Evolutionary conservation across 2,888 invertebrate species (phyloP), one percentile per base, ranked within the genome.

Genomic region (Agriopis marginaria): DNA sequence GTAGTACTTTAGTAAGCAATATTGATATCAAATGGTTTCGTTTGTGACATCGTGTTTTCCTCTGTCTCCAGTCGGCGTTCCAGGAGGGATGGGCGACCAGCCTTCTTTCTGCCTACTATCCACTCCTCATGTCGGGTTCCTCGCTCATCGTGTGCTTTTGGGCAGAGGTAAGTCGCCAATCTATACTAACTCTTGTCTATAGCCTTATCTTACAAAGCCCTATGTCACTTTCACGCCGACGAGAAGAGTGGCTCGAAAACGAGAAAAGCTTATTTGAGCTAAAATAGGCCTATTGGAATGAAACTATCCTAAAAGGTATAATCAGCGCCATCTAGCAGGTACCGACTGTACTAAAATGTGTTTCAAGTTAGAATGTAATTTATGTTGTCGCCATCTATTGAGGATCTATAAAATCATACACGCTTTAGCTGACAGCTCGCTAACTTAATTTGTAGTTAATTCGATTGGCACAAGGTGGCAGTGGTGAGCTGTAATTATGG

Each of bases 101-200:
- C 85, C 95, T 98, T 55, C 95, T 98, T 80, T 98, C 98, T 39
- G 98, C 98, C 0, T 98, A 98, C 91, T 98, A 98, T 90, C 98
- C 98, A 0, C 95, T 98, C 55, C 95, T 98, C 68, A 95, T 98
- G 95, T 97, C 98, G 10, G 98, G 98, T 63, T 97, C 98, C 0
- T 98, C 98, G 0, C 95, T 98, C 71, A 97, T 98, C 77, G 98
- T 98, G 75, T 98, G 98, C 90, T 97, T 98, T 88, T 98, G 98
- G 98, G 98, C 98, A 51, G 98, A 98, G 96, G 97, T 97, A 89
- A 95, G 96, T 95, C 47, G 14, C 14, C 7, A 42, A 42, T 17
- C 8, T 14, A 53, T 12, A 53, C 53, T 14, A 32, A 32, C 47
- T 47, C 7, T 7, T 47, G 32, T 47, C 12, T 7, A n/a, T 12